A percentile compares a stretch with the other conserved stretches of the same genome.
phyloP scores from a whole-genome alignment of 1,140 invertebrate genomes.

The Procambarus clarkii region DNA sequence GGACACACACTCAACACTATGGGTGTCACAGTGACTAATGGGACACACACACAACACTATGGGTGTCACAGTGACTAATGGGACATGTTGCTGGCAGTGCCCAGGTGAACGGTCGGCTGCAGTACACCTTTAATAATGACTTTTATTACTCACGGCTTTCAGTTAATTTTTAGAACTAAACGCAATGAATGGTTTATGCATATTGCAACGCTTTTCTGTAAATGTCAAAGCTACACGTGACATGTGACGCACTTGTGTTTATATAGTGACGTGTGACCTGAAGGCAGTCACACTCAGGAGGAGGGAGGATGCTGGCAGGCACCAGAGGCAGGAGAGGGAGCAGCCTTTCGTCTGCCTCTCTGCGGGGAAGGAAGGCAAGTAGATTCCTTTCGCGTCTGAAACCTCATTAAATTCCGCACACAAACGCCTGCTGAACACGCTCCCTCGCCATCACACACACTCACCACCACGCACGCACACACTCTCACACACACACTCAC shows the following conservation, averaged over 20 bases:
- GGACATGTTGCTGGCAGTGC: not conserved
- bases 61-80: too few relatives aligned
- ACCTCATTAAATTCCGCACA: constrained; percentile 43
- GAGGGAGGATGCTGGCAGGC: too few relatives aligned
- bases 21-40: too few relatives aligned
- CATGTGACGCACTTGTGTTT: too few relatives aligned
- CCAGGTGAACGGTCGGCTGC: not conserved
- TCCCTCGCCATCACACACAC: not conserved
- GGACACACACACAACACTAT: too few relatives aligned
- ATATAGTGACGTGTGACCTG: too few relatives aligned
- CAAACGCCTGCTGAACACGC: not conserved
- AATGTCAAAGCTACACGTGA: not conserved
- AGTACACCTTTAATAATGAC: not conserved
- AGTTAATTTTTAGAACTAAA: not conserved
- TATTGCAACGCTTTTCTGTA: not conserved
- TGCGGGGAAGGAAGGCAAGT: constrained; percentile 29
- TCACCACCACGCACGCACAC: not conserved
- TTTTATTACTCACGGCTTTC: not conserved
- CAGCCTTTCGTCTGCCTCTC: not conserved
- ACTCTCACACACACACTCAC: not conserved
- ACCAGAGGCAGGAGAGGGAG: too few relatives aligned
- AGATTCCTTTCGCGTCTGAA: constrained; percentile 41
- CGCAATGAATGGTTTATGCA: not conserved
- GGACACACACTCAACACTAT: too few relatives aligned
- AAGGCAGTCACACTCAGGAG: too few relatives aligned